Evolutionary conservation across 2,888 invertebrate species (phyloP), one percentile per base, ranked within the genome.

Genomic region (Piscicola geometra): DNA sequence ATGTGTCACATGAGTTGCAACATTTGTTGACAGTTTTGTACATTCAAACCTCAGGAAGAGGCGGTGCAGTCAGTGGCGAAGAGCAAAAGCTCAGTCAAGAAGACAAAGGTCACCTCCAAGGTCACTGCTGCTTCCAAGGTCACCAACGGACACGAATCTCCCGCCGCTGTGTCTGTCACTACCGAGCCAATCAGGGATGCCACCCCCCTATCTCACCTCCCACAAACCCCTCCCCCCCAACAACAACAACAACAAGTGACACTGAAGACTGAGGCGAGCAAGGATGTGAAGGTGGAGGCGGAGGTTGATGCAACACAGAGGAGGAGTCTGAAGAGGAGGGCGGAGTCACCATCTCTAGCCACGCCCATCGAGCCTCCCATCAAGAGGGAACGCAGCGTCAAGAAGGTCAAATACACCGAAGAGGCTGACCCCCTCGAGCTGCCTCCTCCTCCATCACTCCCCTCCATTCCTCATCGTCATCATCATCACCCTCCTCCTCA

Each of bases 311-410:
- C n/a, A 18, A 18, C 3, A 56, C 9, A 56, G n/a, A n/a, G n/a
- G n/a, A n/a, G n/a, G 21, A 3, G 3, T 18, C 60, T 56, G n/a
- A 56, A 56, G 25, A 56, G 60, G 25, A 56, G n/a, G 25, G 60
- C n/a, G 9, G 60, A 56, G 21, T 47, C 50, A 15, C 50, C 60
- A 5, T 18, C n/a, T 25, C 41, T 41, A 41, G 41, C 15, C 9
- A 9, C 15, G 41, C n/a, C n/a, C n/a, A n/a, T 41, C 15, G 60
- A 56, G 5, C 60, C 9, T 5, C 60, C 60, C 60, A 21, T 56
- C n/a, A 56, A 56, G n/a, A 56, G 60, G 60, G 60, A 56, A 25
- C 21, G 60, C 9, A 56, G n/a, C n/a, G 60, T 56, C 25, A 56
- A 56, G 25, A 56, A 56, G 25, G 60, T 56, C 25, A 56, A 56